Base-by-base conservation (phyloP, 1,140 invertebrate genomes). In the Aphaenogaster floridana region DNA sequence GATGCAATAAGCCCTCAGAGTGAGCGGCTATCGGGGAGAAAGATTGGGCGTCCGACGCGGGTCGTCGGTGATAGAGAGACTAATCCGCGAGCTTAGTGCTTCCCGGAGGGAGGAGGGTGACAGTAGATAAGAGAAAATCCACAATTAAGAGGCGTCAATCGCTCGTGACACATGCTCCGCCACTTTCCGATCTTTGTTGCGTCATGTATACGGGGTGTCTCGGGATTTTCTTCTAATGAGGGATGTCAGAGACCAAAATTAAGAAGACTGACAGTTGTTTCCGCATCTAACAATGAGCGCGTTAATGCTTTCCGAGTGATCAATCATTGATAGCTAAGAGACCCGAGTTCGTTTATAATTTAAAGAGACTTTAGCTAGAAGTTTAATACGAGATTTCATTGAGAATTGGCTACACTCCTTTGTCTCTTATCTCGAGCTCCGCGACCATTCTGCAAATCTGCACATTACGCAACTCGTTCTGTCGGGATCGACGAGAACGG, bases 141-240 rank as follows among this genome's bases (percentile, higher is more conserved):
- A 90, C 92, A 94, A 95, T 95, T 95, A 94, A 95, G 93, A 93
- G 91, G 91, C 93, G 90, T 94, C 91, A 92, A 94, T 94, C 93
- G 90, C 6, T 52, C 36, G 87, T 54, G 80, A 86, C 80, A 77
- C 74, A 36, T 48, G 42, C 68, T 83, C 34, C n/a, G 3, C 48
- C 48, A 63, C 13, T 80, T 69, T 36, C 45, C 42, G 34, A 74
- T 84, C 68, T 34, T 50, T 7, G n/a, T 74, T 84, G 57, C 39
- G 54, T 36, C 54, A 74, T 54, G 42, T 76, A 84, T 84, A 61
- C 54, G 28, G 42, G 50, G 17, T 36, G 42, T 45, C 17, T 72
- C 52, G 6, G 54, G 39, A 83, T 83, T 57, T 21, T 48, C 45
- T 69, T n/a, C 52, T 71, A 42, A 71, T 36, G 80, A 68, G 28